phyloP scores from a whole-genome alignment of 2,888 invertebrate genomes.

The Mythimna vitellina region DNA sequence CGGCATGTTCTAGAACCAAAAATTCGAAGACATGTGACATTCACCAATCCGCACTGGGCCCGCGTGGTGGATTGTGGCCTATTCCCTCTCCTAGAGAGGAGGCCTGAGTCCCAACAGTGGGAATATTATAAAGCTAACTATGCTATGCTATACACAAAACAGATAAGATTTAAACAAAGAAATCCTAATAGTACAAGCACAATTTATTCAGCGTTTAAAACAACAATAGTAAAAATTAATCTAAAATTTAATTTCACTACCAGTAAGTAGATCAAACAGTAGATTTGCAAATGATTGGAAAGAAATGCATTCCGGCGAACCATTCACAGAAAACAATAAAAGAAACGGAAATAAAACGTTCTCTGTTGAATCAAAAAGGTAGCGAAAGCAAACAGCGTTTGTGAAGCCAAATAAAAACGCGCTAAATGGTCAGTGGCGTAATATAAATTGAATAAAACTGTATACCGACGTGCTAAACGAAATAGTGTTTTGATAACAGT shows the following conservation, averaged over 20 bases:
- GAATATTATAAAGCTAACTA: too few species aligned
- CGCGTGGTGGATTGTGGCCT: too few species aligned
- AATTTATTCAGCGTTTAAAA: not conserved
- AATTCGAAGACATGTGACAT: too few species aligned
- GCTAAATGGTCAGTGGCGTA: constrained; percentile 51
- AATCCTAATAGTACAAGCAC: too few species aligned
- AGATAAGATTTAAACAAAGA: too few species aligned
- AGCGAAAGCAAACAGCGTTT: constrained; percentile 42
- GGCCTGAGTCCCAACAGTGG: too few species aligned
- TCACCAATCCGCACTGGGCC: too few species aligned
- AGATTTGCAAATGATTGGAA: constrained; percentile 23
- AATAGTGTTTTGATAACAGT: constrained; percentile 47
- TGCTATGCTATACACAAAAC: too few species aligned
- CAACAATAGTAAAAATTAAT: not conserved
- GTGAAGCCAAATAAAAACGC: constrained; percentile 59
- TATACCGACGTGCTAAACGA: constrained; percentile 67
- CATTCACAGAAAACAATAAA: constrained; percentile 39
- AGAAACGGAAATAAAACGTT: constrained; percentile 54
- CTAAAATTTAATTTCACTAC: not conserved
- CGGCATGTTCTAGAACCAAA: too few species aligned
- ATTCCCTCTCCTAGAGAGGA: too few species aligned
- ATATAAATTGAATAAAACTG: constrained; percentile 56
- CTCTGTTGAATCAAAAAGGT: constrained; percentile 42
- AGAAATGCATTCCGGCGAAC: constrained; percentile 33
- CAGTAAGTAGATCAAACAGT: not conserved